Evolutionary conservation across 2,113 vertebrate genomes (phyloP).

Genomic region (Tautogolabrus adspersus): DNA sequence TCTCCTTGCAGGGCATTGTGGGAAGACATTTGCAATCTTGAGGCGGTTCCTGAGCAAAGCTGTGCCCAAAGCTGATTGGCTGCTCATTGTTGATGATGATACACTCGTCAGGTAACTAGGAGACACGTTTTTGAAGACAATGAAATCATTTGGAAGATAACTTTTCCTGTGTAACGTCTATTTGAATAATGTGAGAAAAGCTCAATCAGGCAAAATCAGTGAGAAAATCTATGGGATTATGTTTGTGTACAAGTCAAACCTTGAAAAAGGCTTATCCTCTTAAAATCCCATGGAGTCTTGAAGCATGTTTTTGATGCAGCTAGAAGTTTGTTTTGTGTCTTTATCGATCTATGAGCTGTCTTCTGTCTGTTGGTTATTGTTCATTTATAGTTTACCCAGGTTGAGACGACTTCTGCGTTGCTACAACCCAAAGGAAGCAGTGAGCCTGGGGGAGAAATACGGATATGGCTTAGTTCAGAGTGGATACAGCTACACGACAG

Average conservation of each 20-base stretch:
- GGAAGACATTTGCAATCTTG: slow-evolving; percentile 95
- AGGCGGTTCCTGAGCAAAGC: slow-evolving; percentile 87
- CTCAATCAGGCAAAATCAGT: neutral
- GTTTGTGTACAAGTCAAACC: neutral
- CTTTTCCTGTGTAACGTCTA: neutral
- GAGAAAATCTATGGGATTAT: neutral
- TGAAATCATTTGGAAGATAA: no score
- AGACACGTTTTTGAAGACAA: neutral
- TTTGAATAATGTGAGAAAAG: neutral
- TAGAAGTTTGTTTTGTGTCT: neutral
- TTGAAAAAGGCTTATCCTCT: neutral
- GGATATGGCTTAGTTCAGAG: slow-evolving; percentile 88
- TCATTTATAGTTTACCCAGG: slow-evolving; percentile 84
- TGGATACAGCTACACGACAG: slow-evolving; percentile 94
- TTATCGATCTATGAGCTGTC: neutral
- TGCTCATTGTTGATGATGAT: slow-evolving; percentile 90
- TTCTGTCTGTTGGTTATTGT: neutral
- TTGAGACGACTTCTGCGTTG: slow-evolving; percentile 89
- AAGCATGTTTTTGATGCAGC: neutral
- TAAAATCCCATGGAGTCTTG: neutral
- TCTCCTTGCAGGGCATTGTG: slow-evolving; percentile 89
- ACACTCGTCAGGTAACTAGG: slow-evolving; percentile 78
- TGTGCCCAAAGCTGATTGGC: slow-evolving; percentile 82
- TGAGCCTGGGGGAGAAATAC: slow-evolving; percentile 91
- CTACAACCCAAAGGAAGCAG: slow-evolving; percentile 86